Base-by-base conservation (phyloP, 1,140 invertebrate species). In the Conopomorpha cramerella region DNA sequence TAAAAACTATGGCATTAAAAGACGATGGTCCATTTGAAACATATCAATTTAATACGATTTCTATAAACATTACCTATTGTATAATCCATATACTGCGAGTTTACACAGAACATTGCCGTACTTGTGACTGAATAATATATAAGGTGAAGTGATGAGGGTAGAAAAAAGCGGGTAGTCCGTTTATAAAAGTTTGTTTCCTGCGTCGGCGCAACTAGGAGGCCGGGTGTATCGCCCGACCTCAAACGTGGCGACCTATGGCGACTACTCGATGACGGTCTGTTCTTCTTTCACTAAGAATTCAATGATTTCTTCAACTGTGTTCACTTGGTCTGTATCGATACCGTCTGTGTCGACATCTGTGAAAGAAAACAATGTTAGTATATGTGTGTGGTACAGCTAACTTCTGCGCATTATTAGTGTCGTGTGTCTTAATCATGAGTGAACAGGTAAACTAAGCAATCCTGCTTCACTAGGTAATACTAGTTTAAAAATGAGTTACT, bases 261-360 rank as follows among this genome's bases (percentile, higher is more conserved):
- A 74, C 67, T 78, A 79, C 72, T 91, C 88, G 55, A 95, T 79
- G 41, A 90, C 74, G 12, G 86, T 91, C 47, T 85, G 85, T 84
- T 98, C 95, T 82, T 97, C 94, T 83, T 96, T 97, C 56, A 98
- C 86, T 81, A 98, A 92, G 87, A 98, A 96, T 88, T 98, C 95
- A 55, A 98, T 88, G 60, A 91, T 83, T 83, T 98, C 95, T 65
- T 98, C 95, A 62, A 96, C 93, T 51, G 95, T 86, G 57, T 96
- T 94, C 45, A 89, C 86, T 19, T 85, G 84, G 55, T 95, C 88
- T 28, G 86, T 88, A 64, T 91, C 89, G 44, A 95, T 74, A 64
- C 90, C 89, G 77, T 98, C 95, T 6, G 94, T 96, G 58, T 97
- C 94, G 41, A 95, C 83, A 72, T 92, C 93, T 96, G 73, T n/a